A percentile compares a stretch with the other conserved stretches of the same genome.
Evolutionary conservation across 2,113 vertebrate species (phyloP).

Genomic region (Spea multiplicata): DNA sequence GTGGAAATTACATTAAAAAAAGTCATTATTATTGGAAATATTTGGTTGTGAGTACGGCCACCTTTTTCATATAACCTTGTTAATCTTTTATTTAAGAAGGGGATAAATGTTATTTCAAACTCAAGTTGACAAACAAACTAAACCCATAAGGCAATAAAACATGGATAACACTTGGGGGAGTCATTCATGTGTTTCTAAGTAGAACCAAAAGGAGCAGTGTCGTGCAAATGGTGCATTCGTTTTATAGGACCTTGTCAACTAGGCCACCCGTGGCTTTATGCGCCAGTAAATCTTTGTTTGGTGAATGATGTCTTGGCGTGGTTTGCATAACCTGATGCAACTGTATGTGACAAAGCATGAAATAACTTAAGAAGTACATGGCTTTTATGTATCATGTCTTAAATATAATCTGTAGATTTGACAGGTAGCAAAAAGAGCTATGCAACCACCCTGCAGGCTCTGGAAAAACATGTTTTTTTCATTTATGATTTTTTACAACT

Average conservation of each 20-base stretch:
- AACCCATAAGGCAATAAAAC: too few species aligned
- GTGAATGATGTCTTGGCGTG: not conserved
- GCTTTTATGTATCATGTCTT: not conserved
- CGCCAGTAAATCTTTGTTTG: not conserved
- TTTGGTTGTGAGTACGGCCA: too few species aligned
- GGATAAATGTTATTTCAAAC: too few species aligned
- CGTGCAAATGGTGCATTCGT: conserved; percentile 7
- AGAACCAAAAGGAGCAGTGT: too few species aligned
- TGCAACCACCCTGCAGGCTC: not conserved
- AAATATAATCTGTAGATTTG: not conserved
- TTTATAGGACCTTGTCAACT: conserved; percentile 29
- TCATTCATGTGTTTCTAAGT: not conserved
- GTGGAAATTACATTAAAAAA: too few species aligned
- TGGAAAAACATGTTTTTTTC: conserved; percentile 54
- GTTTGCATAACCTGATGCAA: conserved; percentile 3
- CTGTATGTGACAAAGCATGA: conserved; percentile 6
- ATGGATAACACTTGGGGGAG: not conserved
- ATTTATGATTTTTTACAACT: conserved; percentile 62
- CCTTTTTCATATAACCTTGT: too few species aligned
- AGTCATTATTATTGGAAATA: too few species aligned
- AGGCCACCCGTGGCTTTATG: conserved; percentile 13
- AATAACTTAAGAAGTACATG: conserved; percentile 4
- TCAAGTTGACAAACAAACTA: too few species aligned
- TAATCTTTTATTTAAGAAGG: too few species aligned
- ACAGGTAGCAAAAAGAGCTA: conserved; percentile 5